Evolutionary conservation across 2,797 vertebrate genomes (phyloP).

Genomic region (Morus bassanus): DNA sequence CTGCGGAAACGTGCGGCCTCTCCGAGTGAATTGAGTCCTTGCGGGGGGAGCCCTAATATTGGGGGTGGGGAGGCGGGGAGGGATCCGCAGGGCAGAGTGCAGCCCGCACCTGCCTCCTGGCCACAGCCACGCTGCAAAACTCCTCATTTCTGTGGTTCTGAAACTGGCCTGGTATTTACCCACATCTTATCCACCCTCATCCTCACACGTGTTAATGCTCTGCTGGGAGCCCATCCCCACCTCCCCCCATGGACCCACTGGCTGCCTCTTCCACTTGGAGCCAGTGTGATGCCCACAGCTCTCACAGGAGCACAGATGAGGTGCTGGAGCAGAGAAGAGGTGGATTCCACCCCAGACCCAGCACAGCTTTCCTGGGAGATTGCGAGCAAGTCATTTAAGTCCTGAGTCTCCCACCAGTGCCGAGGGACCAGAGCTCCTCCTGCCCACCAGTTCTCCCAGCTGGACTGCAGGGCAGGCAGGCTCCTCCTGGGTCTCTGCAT

Average conservation of each 20-base stretch:
- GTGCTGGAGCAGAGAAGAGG: neutral
- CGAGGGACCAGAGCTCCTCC: neutral
- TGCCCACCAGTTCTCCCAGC: neutral
- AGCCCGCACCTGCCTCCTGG: neutral
- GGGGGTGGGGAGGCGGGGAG: neutral
- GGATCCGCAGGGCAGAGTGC: neutral
- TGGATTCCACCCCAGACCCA: neutral
- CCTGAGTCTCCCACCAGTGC: rapidly evolving
- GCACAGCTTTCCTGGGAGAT: neutral
- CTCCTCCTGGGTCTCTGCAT: neutral
- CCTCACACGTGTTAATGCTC: rapidly evolving
- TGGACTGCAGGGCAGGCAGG: rapidly evolving
- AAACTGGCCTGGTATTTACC: neutral
- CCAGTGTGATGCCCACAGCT: neutral
- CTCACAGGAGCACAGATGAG: neutral
- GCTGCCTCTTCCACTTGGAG: neutral
- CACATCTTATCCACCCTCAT: rapidly evolving
- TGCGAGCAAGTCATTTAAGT: neutral
- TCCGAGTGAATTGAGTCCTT: neutral
- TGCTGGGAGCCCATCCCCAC: neutral
- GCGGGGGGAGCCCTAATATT: neutral
- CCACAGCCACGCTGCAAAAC: rapidly evolving
- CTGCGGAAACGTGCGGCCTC: neutral
- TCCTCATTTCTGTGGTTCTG: neutral
- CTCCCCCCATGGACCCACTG: rapidly evolving